Evolutionary conservation across 1,140 invertebrate genomes (phyloP).

Genomic region (Grapholita molesta): DNA sequence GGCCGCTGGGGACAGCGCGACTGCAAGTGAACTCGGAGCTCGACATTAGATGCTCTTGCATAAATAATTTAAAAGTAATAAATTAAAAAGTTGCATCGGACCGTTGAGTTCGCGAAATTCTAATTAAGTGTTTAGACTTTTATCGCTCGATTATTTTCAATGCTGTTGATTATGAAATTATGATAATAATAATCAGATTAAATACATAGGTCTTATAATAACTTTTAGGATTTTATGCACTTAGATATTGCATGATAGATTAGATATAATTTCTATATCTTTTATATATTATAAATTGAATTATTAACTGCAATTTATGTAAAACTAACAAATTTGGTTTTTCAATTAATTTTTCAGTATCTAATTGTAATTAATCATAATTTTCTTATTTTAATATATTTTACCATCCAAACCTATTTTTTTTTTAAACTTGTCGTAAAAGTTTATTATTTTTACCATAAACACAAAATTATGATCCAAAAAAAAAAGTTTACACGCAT

Average conservation of each 20-base stretch:
- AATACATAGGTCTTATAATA: background rate
- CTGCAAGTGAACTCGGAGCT: conserved; percentile 45
- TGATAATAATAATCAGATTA: background rate
- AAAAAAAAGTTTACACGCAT: too few species aligned
- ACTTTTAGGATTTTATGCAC: background rate
- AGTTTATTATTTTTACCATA: too few species aligned
- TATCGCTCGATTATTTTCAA: background rate
- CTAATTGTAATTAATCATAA: too few species aligned
- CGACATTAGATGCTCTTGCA: conserved; percentile 57
- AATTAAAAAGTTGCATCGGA: conserved; percentile 27
- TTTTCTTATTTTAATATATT: too few species aligned
- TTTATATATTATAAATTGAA: background rate
- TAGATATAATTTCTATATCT: background rate
- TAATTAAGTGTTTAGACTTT: conserved; percentile 18
- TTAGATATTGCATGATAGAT: background rate
- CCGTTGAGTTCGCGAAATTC: conserved; percentile 19
- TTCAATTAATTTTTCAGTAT: too few species aligned
- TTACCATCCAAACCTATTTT: too few species aligned
- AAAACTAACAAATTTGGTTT: background rate
- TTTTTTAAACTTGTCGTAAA: too few species aligned
- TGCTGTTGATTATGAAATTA: background rate
- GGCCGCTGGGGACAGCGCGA: conserved; percentile 15
- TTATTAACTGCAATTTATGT: background rate
- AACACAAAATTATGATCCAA: too few species aligned
- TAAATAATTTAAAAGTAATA: conserved; percentile 47